phyloP scores from a whole-genome alignment of 2,888 invertebrate species.

The Eristalis tenax region DNA sequence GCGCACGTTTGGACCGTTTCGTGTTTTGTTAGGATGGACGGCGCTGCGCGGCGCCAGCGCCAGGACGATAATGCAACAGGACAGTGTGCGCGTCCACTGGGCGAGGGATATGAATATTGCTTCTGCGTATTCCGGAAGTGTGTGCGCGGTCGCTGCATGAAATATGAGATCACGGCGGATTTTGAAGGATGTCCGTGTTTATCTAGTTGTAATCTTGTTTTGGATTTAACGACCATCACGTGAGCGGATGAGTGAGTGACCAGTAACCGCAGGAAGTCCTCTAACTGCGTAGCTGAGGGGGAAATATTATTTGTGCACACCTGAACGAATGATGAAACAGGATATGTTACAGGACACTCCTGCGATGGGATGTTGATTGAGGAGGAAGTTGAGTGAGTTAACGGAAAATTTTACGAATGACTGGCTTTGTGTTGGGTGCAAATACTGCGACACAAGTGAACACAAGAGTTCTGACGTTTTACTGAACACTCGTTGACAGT shows the following conservation, averaged over 20 bases:
- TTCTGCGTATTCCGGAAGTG: conserved; percentile 65
- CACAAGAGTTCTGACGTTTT: too few species aligned
- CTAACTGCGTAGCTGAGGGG: conserved; percentile 49
- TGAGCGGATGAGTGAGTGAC: conserved; percentile 21
- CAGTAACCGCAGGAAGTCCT: conserved; percentile 60
- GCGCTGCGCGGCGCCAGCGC: too few species aligned
- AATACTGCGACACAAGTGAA: too few species aligned
- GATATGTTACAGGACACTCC: background rate
- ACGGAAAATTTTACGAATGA: background rate
- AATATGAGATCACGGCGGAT: conserved; percentile 47
- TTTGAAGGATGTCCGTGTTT: conserved; percentile 63
- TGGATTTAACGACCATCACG: conserved; percentile 55
- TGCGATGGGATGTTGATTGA: background rate
- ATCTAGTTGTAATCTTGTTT: conserved; percentile 67
- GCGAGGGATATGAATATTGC: conserved; percentile 64
- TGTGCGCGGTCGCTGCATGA: conserved; percentile 48
- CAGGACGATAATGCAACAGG: conserved; percentile 24
- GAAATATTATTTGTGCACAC: background rate
- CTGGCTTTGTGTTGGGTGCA: background rate
- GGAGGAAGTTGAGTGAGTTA: background rate
- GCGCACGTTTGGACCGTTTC: background rate
- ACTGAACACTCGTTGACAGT: too few species aligned
- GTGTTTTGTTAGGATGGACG: conserved; percentile 54
- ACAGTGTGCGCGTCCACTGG: conserved; percentile 21
- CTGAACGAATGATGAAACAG: background rate